Base-by-base conservation (phyloP, 2,888 invertebrate species). In the Selenia dentaria region DNA sequence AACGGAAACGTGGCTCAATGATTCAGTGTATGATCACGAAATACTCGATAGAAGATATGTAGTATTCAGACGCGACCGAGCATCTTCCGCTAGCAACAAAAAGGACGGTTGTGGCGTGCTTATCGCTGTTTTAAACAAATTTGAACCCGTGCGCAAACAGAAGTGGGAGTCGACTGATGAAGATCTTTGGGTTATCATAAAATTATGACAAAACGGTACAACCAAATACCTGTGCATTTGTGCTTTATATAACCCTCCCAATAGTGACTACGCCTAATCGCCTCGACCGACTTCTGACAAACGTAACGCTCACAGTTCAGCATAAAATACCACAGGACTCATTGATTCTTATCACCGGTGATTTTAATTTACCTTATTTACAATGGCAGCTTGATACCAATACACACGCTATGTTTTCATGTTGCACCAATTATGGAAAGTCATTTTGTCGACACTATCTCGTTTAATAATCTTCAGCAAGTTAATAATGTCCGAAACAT, bases 21-120 rank as follows among this genome's bases (percentile, higher is more conserved):
- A 42, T n/a, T 18, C 35, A 10, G 35, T 42, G 3, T 42, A 28
- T 24, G 43, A 44, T 36, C 31, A 37, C 13, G 43, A 43, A 24
- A 1, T 43, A 1, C n/a, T 36, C 25, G 43, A 43, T 16, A 18
- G 14, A 8, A 28, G 44, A 8, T 45, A 45, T 22, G 28, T 32
- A 16, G 10, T 38, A 11, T 45, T 45, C 22, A 26, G 38, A 18
- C 37, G 38, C 2, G 38, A 45, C 12, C 33, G 44, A 6, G 4
- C 18, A 4, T 38, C 44, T 6, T 33, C 33, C 11, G n/a, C n/a
- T n/a, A 16, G 9, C 6, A 5, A 9, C 5, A 18, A 18, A 31
- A 9, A 8, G 0, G 31, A 31, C 4, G 31, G 31, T 1, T 16
- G 31, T 6, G 31, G 31, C 2, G 31, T 31, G 6, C 18, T 31